Evolutionary conservation across 1,140 invertebrate genomes (phyloP), one percentile per base, ranked within the genome.

Genomic region (Heliconius eleuchia): DNA sequence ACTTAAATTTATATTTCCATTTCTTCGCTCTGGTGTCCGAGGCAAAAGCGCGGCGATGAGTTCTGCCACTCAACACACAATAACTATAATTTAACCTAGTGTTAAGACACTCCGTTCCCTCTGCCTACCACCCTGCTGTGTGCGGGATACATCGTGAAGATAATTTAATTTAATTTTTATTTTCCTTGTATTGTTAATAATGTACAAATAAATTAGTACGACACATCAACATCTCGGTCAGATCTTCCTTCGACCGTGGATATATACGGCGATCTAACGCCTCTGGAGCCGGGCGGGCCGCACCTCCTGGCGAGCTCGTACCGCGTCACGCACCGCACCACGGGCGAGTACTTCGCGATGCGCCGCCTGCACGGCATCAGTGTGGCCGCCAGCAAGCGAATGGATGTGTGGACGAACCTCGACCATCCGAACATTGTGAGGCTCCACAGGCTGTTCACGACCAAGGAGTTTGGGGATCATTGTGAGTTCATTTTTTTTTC

Each of bases 381-480:
- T 46, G 96, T 97, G 19, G 93, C 97, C 39, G 98, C 97, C 85
- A 97, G 97, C 42, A 98, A 99, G 90, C 97, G 98, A 95, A 95
- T 97, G 11, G 98, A 99, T 82, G 96, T 97, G 95, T 99, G 99
- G 99, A 99, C 99, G 90, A 97, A 98, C 92, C 95, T 99, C 30
- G 96, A 97, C 84, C 98, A 99, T 95, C 97, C 98, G 83, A 99
- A 99, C 95, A 96, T 99, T 80, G 98, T 99, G 66, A 96, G 98
- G 83, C 95, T 99, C 57, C 96, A 97, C 90, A 98, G 99, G 94
- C 97, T 98, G 76, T 99, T 99, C 94, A 98, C 98, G 16, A 99
- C 99, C 52, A 99, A 99, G 95, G 97, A 97, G 55, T 99, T 99
- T 95, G 97, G 98, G 87, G 99, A 99, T 96, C 97, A 98, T 95